Evolutionary conservation across 2,888 invertebrate genomes (phyloP).

Genomic region (Temnothorax rugatulus): DNA sequence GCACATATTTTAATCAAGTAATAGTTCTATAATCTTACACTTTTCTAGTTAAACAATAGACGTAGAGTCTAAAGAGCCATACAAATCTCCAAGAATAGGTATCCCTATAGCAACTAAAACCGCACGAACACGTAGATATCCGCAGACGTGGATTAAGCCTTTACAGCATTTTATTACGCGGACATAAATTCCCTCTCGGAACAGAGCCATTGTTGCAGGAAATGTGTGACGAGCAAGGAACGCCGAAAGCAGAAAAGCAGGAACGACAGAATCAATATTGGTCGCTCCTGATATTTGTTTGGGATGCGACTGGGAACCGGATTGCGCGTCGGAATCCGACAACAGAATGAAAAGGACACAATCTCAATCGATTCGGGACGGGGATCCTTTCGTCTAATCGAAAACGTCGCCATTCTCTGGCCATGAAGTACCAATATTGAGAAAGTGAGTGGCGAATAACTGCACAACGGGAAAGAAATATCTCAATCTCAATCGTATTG

Average conservation of each 20-base stretch:
- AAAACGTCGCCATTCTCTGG: constrained; percentile 64
- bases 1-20: not conserved
- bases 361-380: constrained; percentile 70
- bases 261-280: constrained; percentile 76
- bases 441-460: constrained; percentile 51
- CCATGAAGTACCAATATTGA: constrained; percentile 38
- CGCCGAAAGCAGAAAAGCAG: constrained; percentile 70
- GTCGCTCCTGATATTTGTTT: constrained; percentile 77
- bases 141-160: constrained; percentile 41
- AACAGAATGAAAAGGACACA: constrained; percentile 68
- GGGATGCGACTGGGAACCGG: constrained; percentile 72
- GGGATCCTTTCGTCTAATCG: constrained; percentile 71
- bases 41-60: constrained; percentile 19
- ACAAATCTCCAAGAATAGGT: constrained; percentile 27
- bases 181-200: constrained; percentile 59
- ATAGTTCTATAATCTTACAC: not conserved
- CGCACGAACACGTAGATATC: constrained; percentile 28
- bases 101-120: not conserved
- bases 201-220: constrained; percentile 60
- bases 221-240: constrained; percentile 56
- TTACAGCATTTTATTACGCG: constrained; percentile 66
- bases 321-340: constrained; percentile 65
- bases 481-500: constrained; percentile 43
- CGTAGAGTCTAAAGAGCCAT: not conserved
- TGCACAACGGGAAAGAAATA: constrained; percentile 40